A percentile compares a stretch with the other conserved stretches of the same genome.
Conservation (phyloP, 2,113 vertebrate genomes). For the Entomyzon cyanotis region DNA sequence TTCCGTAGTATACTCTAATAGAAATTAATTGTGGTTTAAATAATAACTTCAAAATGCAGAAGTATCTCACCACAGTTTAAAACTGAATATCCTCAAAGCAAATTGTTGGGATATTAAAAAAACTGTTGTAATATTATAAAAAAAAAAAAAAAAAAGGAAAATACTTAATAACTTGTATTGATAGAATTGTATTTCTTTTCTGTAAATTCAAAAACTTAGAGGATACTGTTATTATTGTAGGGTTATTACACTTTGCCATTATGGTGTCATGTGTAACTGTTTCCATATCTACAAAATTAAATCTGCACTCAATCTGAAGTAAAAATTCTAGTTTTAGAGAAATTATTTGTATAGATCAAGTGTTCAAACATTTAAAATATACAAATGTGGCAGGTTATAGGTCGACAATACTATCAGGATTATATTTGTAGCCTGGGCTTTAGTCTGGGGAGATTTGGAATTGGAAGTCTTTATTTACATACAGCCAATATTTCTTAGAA, state of each 20-base stretch:
- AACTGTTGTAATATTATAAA: background rate
- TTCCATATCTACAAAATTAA: background rate
- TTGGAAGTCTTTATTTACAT: background rate
- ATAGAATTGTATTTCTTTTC: background rate
- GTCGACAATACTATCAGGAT: background rate
- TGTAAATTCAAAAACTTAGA: background rate
- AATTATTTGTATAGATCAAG: background rate
- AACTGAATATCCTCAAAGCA: background rate
- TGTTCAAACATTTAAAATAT: background rate
- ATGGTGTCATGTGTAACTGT: background rate
- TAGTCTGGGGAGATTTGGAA: background rate
- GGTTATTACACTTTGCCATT: background rate
- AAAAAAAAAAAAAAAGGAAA: background rate
- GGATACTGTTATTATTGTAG: background rate
- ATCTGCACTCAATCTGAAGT: background rate
- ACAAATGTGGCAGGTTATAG: background rate
- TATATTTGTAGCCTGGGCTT: background rate
- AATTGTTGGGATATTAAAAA: background rate
- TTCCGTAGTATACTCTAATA: background rate
- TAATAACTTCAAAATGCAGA: background rate
- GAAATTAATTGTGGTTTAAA: background rate
- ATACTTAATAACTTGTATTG: background rate
- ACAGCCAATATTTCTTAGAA: background rate
- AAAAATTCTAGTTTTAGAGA: background rate
- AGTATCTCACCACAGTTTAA: background rate